Evolutionary conservation across 1,140 invertebrate species (phyloP), one percentile per base, ranked within the genome.

Genomic region (Tetragonula clypearis): DNA sequence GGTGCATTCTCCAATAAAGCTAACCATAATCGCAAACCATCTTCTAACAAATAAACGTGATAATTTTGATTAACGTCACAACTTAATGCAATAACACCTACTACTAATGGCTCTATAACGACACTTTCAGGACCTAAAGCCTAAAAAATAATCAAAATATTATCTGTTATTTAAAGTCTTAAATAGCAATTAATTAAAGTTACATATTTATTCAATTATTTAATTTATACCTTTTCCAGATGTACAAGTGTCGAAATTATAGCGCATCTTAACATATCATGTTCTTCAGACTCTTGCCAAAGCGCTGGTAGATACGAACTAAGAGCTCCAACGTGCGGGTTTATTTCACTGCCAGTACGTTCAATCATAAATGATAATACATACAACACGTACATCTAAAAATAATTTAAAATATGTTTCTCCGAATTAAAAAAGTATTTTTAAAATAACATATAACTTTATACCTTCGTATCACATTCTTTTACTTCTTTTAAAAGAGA

Each of bases 391-490:
- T 98, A 97, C 97, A 99, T 98, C 96, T 97, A 90, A 82, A 95
- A 82, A 89, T 77, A 58, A 85, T 71, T 14, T 49, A 56, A 69
- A 26, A 23, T 6, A 30, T 78, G 19, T 73, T 35, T 86, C 68
- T 79, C 17, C 12, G 73, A 73, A 74, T 77, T 58, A 81, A 30
- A 89, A 65, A 11, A 78, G 76, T 69, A 82, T 65, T 75, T 69
- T n/a, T 55, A 26, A 74, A 35, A 68, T 72, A 74, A 75, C 66
- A 87, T 84, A 75, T 83, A 65, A 14, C 53, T 78, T 79, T 84
- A 89, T 96, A 97, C 97, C 95, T 99, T 99, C 6, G 98, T 98
- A 94, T 99, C 98, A 95, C 98, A 99, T 95, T 99, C 98, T 88
- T 96, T 96, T 0, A 98, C 97, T 94, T 99, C 97, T 92, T 98